Conservation (phyloP, 64 coral and sea anemone species). For the Cladopsammia gracilis region DNA sequence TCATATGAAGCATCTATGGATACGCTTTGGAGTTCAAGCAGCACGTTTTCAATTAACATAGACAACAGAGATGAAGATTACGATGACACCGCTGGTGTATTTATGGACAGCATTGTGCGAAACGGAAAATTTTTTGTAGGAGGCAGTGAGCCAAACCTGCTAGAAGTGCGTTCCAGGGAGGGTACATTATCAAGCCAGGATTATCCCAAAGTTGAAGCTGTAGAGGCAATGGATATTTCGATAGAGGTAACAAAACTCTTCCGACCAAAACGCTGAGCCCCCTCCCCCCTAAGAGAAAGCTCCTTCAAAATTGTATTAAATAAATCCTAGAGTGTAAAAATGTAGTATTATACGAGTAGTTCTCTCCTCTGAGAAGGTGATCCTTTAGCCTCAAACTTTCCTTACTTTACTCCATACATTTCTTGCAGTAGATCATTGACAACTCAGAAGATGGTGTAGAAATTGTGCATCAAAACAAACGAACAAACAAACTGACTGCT, state of each 20-base stretch:
- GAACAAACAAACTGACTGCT: too few species aligned
- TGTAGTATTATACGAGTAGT: too few species aligned
- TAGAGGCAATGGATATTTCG: neutral
- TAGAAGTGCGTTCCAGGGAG: neutral
- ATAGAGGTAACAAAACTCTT: neutral
- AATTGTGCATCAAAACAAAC: too few species aligned
- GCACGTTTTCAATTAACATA: slow-evolving; percentile 90
- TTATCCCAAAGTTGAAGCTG: neutral
- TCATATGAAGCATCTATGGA: slow-evolving; percentile 85
- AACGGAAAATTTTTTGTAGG: slow-evolving; percentile 1
- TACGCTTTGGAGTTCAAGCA: slow-evolving; percentile 88
- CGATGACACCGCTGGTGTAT: slow-evolving; percentile 6
- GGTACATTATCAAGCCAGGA: slow-evolving; percentile 9
- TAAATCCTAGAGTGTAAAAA: too few species aligned
- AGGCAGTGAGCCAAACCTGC: slow-evolving; percentile 25
- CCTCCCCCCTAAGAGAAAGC: too few species aligned
- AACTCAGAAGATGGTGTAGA: too few species aligned
- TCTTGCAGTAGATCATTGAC: too few species aligned
- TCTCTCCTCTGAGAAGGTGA: too few species aligned
- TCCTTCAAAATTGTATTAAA: too few species aligned
- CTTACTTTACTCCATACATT: too few species aligned
- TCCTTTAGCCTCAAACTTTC: too few species aligned
- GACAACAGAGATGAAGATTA: slow-evolving; percentile 73
- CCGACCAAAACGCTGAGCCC: too few species aligned
- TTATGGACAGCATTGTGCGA: slow-evolving; percentile 15